phyloP scores from a whole-genome alignment of 2,113 vertebrate genomes.

The Pheucticus melanocephalus region DNA sequence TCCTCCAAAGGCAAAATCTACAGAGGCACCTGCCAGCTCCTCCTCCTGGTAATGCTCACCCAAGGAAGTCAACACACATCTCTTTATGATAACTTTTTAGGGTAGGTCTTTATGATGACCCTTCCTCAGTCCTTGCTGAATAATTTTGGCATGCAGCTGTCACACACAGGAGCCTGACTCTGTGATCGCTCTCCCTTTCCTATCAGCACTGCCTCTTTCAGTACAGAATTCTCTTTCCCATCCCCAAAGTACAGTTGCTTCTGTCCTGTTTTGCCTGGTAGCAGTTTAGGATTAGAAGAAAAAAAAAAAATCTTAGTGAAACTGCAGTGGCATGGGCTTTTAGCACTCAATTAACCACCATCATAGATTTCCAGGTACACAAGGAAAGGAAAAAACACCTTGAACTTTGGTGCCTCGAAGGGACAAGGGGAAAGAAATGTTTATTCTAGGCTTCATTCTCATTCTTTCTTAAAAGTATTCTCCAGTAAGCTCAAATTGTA shows the following conservation, averaged over 20 bases:
- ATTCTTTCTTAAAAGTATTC: slow-evolving; percentile 39
- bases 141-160: background rate
- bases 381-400: slow-evolving; percentile 28
- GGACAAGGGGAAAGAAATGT: slow-evolving; percentile 36
- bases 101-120: background rate
- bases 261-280: background rate
- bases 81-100: background rate
- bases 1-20: background rate
- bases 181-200: background rate
- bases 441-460: slow-evolving; percentile 35
- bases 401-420: slow-evolving; percentile 23
- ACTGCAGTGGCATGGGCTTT: background rate
- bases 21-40: background rate
- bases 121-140: background rate
- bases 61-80: background rate
- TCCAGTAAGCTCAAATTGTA: slow-evolving; percentile 24
- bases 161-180: background rate
- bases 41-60: background rate
- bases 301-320: slow-evolving; percentile 29
- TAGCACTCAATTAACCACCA: slow-evolving; percentile 38
- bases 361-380: background rate
- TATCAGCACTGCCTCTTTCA: background rate
- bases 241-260: background rate
- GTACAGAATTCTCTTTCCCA: background rate
- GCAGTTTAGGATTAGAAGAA: background rate